Percentiles rank a stretch among this genome's conserved stretches.
Evolutionary conservation across 2,113 vertebrate species (phyloP).

Genomic region (Silurus glanis): DNA sequence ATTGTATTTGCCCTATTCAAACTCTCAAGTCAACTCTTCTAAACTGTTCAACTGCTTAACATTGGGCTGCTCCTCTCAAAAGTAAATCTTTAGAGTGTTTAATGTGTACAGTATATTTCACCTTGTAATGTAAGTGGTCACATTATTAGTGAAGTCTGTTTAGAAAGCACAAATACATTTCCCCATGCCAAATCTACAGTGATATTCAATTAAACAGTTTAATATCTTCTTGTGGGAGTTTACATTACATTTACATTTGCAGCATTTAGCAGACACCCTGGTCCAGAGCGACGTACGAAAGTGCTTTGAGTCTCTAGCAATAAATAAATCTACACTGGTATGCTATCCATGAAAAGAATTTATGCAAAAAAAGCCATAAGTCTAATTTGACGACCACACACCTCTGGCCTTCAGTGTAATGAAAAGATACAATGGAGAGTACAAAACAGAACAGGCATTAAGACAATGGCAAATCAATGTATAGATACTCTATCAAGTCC

Average conservation of each 20-base stretch:
- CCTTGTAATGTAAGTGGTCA: not conserved
- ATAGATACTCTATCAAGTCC: not conserved
- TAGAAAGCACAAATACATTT: not conserved
- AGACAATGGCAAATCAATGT: not conserved
- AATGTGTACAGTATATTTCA: not conserved
- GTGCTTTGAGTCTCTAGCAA: too few relatives aligned
- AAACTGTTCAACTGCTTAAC: not conserved
- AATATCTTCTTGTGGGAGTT: not conserved
- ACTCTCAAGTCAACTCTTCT: not conserved
- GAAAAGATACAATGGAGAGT: not conserved
- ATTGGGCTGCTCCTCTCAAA: not conserved
- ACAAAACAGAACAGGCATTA: not conserved
- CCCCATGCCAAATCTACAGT: not conserved
- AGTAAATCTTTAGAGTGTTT: not conserved
- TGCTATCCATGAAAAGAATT: not conserved
- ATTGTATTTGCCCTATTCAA: not conserved
- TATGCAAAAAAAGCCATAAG: not conserved
- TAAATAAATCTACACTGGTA: too few relatives aligned
- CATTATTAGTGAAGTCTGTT: not conserved
- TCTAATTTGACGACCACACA: not conserved
- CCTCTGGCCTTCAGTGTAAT: not conserved
- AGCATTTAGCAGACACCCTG: too few relatives aligned
- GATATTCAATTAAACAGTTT: not conserved
- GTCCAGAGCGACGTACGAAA: too few relatives aligned
- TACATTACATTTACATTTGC: too few relatives aligned